Conservation (phyloP, 2,888 invertebrate genomes). For the Agrilus biguttatus region DNA sequence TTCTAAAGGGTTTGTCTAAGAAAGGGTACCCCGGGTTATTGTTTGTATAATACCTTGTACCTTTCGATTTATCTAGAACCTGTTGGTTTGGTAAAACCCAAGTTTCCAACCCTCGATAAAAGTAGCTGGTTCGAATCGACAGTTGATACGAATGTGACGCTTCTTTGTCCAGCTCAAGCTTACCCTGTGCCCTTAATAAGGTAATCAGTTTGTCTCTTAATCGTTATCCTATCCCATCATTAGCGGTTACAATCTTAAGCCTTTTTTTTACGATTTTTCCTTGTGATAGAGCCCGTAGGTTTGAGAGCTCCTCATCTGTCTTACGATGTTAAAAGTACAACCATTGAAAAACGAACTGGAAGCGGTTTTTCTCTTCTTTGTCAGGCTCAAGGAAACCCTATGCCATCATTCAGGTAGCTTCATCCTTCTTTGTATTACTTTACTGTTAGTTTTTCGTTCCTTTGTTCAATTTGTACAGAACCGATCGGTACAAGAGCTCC, state of each 20-base stretch:
- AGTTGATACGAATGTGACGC: constrained; percentile 39
- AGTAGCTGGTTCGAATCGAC: constrained; percentile 43
- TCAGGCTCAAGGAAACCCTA: constrained; percentile 44
- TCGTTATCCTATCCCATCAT: not conserved
- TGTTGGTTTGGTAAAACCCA: constrained; percentile 44
- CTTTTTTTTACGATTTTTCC: no score
- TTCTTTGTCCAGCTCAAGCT: constrained; percentile 62
- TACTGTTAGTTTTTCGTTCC: constrained; percentile 4
- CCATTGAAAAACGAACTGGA: constrained; percentile 15
- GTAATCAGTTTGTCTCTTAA: constrained; percentile 40
- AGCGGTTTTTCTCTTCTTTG: constrained; percentile 24
- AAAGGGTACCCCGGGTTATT: not conserved
- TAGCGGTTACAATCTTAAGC: no score
- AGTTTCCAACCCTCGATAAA: constrained; percentile 49
- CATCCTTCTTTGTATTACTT: no score
- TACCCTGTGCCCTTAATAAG: constrained; percentile 61
- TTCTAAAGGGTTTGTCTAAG: not conserved
- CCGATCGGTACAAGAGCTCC: constrained; percentile 59
- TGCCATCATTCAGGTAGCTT: constrained; percentile 35
- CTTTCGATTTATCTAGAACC: constrained; percentile 30
- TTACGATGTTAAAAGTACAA: constrained; percentile 23
- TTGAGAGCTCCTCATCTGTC: constrained; percentile 29
- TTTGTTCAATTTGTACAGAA: constrained; percentile 32
- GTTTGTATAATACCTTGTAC: constrained; percentile 3
- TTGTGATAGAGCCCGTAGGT: constrained; percentile 28